A percentile compares a stretch with the other conserved stretches of the same genome.
Evolutionary conservation across 2,888 invertebrate species (phyloP).

Genomic region (Drosophila glabriapex): DNA sequence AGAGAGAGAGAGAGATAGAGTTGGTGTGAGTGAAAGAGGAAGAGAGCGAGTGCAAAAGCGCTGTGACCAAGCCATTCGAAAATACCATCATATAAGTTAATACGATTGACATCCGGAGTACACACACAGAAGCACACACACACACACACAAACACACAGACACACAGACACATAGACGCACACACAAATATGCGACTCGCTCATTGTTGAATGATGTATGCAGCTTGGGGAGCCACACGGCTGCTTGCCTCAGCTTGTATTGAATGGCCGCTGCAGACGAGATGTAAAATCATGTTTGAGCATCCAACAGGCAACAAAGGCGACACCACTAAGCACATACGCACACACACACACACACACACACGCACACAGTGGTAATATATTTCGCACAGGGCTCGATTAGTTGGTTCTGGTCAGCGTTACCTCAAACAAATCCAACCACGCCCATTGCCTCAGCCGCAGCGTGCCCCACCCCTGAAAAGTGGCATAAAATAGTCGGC

Average conservation of each 20-base stretch:
- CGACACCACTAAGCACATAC: conserved; percentile 2
- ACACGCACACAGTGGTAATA: conserved; percentile 16
- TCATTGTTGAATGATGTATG: conserved; percentile 73
- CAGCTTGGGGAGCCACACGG: conserved; percentile 52
- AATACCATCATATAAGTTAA: conserved; percentile 66
- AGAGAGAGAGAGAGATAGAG: not conserved
- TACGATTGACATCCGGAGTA: conserved; percentile 73
- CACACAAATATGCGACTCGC: conserved; percentile 3
- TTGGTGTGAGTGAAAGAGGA: not conserved
- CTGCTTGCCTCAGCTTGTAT: conserved; percentile 36
- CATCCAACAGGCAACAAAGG: conserved; percentile 37
- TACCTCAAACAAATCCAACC: conserved; percentile 23
- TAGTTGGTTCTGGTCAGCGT: conserved; percentile 39
- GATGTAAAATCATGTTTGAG: conserved; percentile 73
- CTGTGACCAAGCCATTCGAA: conserved; percentile 46
- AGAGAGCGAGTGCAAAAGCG: conserved; percentile 7
- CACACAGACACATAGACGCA: conserved; percentile 11
- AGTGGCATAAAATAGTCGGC: conserved; percentile 11
- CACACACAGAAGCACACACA: conserved; percentile 5
- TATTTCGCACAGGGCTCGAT: conserved; percentile 42
- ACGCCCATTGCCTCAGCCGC: conserved; percentile 15
- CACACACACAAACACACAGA: not conserved
- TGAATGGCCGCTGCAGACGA: conserved; percentile 48
- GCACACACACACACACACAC: not conserved
- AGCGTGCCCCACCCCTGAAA: not conserved